Base-by-base conservation (phyloP, 1,140 invertebrate genomes). In the Megathymus violae region DNA sequence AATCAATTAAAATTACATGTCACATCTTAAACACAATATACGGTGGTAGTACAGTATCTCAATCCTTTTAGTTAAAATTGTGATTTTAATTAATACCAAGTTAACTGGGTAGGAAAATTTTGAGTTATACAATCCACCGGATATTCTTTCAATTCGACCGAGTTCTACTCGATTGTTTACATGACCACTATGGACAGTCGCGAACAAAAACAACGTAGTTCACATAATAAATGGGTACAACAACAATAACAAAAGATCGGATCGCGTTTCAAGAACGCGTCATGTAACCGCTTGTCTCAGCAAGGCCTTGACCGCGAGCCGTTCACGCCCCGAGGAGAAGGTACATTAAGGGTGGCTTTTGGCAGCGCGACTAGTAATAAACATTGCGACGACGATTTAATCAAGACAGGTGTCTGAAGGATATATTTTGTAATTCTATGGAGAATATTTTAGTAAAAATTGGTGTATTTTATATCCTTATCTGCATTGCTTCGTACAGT, bases 301-400 rank as follows among this genome's bases (percentile, higher is more conserved):
- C 80, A 64, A 82, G 77, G 64, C 86, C 86, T 87, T 89, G 86
- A 87, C 82, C 84, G 71, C 66, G 69, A 56, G 46, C 61, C 62
- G 59, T n/a, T 59, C 58, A 59, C 52, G 67, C 54, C 48, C 56
- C 47, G 47, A 4, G 4, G 7, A 22, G 19, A 2, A 2, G 5
- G 19, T 22, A 22, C 1, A 4, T 31, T 31, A 31, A 31, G 27
- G 27, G 27, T 31, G 27, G 27, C 27, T 31, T 31, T 7, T 9
- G 9, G 1, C 7, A 31, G 27, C 27, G 27, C 27, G 27, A 31
- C 27, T 31, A 22, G 19, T 5, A 5, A 31, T 9, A 31, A 4
- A 9, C 4, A 1, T 31, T 7, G 7, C 27, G 27, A 31, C 9
- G 7, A 31, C n/a, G n/a, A n/a, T n/a, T n/a, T n/a, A n/a, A n/a